A percentile compares a stretch with the other conserved stretches of the same genome.
phyloP scores from a whole-genome alignment of 2,797 vertebrate species.

The Melopsittacus undulatus region DNA sequence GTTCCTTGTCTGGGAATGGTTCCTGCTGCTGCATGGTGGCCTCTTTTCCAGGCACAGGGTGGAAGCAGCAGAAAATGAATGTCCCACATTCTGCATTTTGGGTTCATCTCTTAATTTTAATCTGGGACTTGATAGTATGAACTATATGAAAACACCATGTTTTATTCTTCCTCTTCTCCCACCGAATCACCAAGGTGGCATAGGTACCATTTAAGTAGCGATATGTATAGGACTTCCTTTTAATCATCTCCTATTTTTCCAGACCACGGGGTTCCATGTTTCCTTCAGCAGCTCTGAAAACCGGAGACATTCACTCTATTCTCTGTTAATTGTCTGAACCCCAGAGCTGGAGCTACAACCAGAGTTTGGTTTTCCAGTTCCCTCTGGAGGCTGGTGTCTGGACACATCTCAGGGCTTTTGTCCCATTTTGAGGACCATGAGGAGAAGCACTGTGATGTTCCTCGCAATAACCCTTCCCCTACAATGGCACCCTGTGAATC shows the following conservation, averaged over 20 bases:
- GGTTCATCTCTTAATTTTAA: neutral
- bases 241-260: neutral
- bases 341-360: neutral
- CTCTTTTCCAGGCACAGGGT: neutral
- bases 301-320: neutral
- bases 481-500: neutral
- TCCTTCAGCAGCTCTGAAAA: neutral
- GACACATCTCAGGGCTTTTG: neutral
- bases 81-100: neutral
- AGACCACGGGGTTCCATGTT: neutral
- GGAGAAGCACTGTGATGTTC: neutral
- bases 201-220: neutral
- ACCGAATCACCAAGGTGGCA: neutral
- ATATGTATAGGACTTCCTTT: neutral
- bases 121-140: neutral
- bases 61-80: neutral
- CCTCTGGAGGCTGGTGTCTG: neutral
- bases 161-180: neutral
- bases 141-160: fast-evolving
- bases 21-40: neutral
- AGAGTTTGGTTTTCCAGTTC: neutral
- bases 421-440: neutral
- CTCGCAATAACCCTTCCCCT: neutral
- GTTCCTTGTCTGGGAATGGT: neutral
- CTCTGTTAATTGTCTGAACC: neutral